Evolutionary conservation across 2,797 vertebrate genomes (phyloP).

Genomic region (Trachurus trachurus): DNA sequence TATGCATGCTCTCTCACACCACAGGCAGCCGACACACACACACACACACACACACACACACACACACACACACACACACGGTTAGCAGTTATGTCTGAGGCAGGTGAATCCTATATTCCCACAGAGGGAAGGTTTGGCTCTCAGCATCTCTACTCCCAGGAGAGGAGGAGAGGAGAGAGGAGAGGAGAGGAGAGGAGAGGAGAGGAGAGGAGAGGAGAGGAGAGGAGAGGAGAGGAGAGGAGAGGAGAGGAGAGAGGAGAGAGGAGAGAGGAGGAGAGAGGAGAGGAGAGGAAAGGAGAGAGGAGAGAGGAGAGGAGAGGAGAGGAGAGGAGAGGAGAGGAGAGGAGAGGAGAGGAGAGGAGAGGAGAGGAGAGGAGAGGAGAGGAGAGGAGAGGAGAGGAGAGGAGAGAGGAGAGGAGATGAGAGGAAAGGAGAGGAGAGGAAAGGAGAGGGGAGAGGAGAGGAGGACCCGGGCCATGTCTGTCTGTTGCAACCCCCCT

Average conservation of each 20-base stretch:
- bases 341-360: conserved; percentile 22
- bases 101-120: conserved; percentile 84
- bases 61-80: conserved; percentile 49
- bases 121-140: conserved; percentile 73
- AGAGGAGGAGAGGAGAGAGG: conserved; percentile 1
- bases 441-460: not conserved
- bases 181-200: not conserved
- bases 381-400: not conserved
- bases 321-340: not conserved
- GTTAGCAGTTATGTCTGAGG: conserved; percentile 82
- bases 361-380: not conserved
- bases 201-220: not conserved
- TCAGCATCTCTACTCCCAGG: conserved; percentile 68
- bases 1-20: conserved; percentile 69
- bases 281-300: not conserved
- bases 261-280: not conserved
- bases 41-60: conserved; percentile 49
- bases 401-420: not conserved
- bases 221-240: not conserved
- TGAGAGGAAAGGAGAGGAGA: not conserved
- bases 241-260: not conserved
- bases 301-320: not conserved
- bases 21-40: conserved; percentile 56
- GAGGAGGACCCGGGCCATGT: conserved; percentile 8
- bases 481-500: conserved; percentile 26